Evolutionary conservation across 2,888 invertebrate species (phyloP).

Genomic region (Drosophila ezoana): DNA sequence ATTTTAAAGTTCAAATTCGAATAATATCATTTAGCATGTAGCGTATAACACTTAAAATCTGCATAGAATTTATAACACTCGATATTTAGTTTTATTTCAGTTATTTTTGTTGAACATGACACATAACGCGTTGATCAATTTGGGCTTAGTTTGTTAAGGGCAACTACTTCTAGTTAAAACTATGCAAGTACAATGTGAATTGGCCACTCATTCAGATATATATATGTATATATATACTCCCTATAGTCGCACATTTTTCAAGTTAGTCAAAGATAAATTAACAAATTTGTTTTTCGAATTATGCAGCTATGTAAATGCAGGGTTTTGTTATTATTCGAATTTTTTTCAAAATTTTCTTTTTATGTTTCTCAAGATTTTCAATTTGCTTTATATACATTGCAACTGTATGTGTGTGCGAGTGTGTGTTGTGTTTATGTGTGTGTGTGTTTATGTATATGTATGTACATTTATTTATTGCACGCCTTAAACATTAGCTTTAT

Average conservation of each 20-base stretch:
- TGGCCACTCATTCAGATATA: constrained; percentile 35
- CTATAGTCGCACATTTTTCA: constrained; percentile 26
- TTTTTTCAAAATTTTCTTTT: background rate
- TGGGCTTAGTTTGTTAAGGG: constrained; percentile 57
- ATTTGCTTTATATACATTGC: constrained; percentile 54
- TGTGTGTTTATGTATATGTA: constrained; percentile 40
- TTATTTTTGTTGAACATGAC: constrained; percentile 53
- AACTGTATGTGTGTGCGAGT: constrained; percentile 18
- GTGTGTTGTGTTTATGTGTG: constrained; percentile 1
- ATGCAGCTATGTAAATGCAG: constrained; percentile 43
- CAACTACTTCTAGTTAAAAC: constrained; percentile 54
- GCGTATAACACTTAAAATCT: no score
- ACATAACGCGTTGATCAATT: constrained; percentile 61
- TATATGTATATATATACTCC: background rate
- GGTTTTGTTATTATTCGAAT: no score
- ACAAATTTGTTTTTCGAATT: constrained; percentile 21
- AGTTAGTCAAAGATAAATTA: constrained; percentile 39
- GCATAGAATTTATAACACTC: constrained; percentile 26
- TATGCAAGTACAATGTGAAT: constrained; percentile 63
- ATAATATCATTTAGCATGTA: no score
- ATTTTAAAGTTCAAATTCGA: no score
- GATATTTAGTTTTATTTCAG: constrained; percentile 44
- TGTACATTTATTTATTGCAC: constrained; percentile 71
- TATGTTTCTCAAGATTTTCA: constrained; percentile 29
- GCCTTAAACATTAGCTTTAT: constrained; percentile 70